Evolutionary conservation across 92 coral and sea anemone genomes (phyloP).

Genomic region (Meandrina meandrites): DNA sequence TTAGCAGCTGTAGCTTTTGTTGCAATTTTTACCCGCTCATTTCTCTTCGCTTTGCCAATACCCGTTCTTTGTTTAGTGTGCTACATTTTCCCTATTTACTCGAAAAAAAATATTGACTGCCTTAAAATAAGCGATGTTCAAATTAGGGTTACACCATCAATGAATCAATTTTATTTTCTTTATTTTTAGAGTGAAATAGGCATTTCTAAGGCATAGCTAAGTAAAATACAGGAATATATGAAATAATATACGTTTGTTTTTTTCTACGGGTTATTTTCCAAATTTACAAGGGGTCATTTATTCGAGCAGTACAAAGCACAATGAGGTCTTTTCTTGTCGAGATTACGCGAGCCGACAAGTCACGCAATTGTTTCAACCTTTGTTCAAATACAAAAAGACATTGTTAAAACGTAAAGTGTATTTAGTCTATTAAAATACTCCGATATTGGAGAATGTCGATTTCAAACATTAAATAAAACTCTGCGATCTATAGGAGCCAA

Average conservation of each 20-base stretch:
- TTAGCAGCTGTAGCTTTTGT: no score
- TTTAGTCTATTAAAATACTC: not conserved
- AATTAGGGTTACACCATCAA: not conserved
- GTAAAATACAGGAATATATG: no score
- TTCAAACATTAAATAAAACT: no score
- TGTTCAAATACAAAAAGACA: not conserved
- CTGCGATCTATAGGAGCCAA: not conserved
- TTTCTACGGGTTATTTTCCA: not conserved
- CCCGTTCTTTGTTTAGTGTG: no score
- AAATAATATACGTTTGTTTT: no score
- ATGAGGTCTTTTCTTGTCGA: conserved; percentile 5
- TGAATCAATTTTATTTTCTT: no score
- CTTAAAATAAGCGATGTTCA: not conserved
- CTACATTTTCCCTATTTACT: not conserved
- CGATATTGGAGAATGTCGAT: not conserved
- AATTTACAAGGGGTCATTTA: not conserved
- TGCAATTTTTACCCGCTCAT: no score
- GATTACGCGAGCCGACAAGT: not conserved
- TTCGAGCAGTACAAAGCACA: not conserved
- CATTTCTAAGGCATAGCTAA: no score
- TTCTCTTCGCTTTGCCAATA: no score
- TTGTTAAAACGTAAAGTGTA: not conserved
- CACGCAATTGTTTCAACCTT: conserved; percentile 3
- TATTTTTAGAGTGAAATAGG: not conserved
- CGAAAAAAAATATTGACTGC: no score